Evolutionary conservation across 2,888 invertebrate genomes (phyloP), one percentile per base, ranked within the genome.

Genomic region (Xestia sexstrigata): DNA sequence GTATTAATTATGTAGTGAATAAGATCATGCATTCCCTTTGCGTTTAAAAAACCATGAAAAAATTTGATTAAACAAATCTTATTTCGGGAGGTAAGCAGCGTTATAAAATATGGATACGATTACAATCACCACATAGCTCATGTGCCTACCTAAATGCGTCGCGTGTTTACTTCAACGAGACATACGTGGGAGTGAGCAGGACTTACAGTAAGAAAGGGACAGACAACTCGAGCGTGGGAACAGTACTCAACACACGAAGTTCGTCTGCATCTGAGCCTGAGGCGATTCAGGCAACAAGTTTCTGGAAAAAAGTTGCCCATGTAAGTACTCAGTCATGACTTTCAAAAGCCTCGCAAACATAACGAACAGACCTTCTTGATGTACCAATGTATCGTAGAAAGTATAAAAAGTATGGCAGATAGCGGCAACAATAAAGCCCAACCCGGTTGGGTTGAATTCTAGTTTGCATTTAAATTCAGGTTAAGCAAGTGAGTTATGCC

Each of bases 141-240:
- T 67, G 71, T 35, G 60, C 73, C 71, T 75, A 67, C 35, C 67
- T 70, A 78, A 63, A 63, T 52, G 73, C 45, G 26, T 79, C 68
- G 74, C 76, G 71, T 89, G 78, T 84, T 82, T 81, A 86, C 82
- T 81, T 80, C 78, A 73, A 79, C 79, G 58, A 82, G 80, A 84
- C 68, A 86, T 85, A 87, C 81, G 88, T 79, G 79, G 79, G 87
- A 88, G 85, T 74, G 88, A 86, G 79, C 72, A 78, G 80, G 73
- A 69, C 76, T 47, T 79, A 69, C 30, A 47, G 74, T 68, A 66
- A 76, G 87, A 88, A 84, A 87, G 91, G 82, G 90, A 93, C 90
- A 82, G 86, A 86, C 85, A 86, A 90, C 80, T 88, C 86, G 90
- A 92, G 91, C 95, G 95, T 95, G 95, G 94, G 95, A 95, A 95